These are phyloP conservation scores for Anisognathus igniventris DNA, from an alignment of 2,797 vertebrate genomes.

Conservation along the genomic window DNA sequence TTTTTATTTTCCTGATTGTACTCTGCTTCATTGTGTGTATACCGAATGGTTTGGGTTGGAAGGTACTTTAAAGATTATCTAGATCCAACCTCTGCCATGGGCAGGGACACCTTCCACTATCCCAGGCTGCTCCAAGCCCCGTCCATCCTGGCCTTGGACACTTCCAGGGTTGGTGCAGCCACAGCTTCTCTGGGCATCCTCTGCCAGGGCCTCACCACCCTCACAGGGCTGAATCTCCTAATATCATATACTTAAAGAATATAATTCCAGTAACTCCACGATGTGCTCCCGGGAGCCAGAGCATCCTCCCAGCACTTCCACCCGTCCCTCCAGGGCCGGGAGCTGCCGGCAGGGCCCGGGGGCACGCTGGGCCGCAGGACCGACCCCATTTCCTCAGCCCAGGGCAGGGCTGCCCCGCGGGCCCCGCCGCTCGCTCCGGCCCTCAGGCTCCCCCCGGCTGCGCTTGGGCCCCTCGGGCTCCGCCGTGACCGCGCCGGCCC, in stretches of 20 bases:
- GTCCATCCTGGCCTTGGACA: accelerated
- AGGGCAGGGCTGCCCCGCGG: neutral
- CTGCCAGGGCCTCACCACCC: neutral
- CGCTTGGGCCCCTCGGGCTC: neutral
- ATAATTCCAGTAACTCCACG: accelerated
- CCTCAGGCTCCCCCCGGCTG: neutral
- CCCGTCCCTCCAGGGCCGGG: neutral
- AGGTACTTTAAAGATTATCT: neutral
- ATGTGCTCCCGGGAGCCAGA: accelerated
- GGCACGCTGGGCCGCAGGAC: accelerated
- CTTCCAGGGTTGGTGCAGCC: neutral
- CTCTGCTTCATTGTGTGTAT: neutral
- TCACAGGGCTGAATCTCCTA: neutral
- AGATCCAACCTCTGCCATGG: accelerated
- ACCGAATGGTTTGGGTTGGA: neutral
- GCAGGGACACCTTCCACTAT: neutral
- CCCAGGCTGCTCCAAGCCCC: accelerated
- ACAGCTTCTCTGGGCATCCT: neutral
- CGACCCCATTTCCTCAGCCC: neutral
- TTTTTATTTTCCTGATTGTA: neutral
- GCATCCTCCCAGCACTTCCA: neutral
- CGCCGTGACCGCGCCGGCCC: neutral
- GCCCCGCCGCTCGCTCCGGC: neutral
- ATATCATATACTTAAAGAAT: accelerated
- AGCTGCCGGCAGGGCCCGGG: neutral